Evolutionary conservation across 2,113 vertebrate species (phyloP).

Genomic region (Orcinus orca): DNA sequence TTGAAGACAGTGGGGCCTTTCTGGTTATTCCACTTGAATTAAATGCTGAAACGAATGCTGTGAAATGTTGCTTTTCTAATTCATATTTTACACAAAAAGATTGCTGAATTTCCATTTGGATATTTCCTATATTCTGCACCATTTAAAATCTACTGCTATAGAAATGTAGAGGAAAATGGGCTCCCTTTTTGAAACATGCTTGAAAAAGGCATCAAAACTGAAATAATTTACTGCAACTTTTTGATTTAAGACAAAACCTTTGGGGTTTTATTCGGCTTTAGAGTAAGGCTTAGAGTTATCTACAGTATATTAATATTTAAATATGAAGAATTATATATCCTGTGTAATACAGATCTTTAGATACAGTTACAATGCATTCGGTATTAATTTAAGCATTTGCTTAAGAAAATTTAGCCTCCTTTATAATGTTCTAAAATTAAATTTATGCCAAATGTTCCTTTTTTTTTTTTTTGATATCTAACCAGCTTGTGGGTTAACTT

Average conservation of each 20-base stretch:
- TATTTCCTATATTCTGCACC: constrained; percentile 33
- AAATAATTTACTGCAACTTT: constrained; percentile 15
- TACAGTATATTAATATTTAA: background rate
- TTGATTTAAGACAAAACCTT: constrained; percentile 25
- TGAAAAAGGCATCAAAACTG: background rate
- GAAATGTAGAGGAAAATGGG: background rate
- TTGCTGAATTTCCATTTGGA: constrained; percentile 21
- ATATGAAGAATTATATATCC: background rate
- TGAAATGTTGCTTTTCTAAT: constrained; percentile 40
- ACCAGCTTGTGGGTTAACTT: background rate
- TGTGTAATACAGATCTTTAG: background rate
- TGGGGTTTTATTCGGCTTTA: background rate
- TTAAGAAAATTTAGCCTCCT: constrained; percentile 35
- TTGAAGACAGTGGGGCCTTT: constrained; percentile 11
- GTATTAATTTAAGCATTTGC: constrained; percentile 32
- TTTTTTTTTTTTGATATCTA: background rate
- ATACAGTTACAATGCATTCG: background rate
- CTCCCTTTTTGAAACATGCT: constrained; percentile 36
- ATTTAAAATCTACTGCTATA: constrained; percentile 40
- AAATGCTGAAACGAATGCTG: background rate
- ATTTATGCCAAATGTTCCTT: background rate
- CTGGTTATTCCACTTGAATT: constrained; percentile 44
- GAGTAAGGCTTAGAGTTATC: background rate
- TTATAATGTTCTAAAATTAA: background rate
- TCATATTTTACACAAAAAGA: constrained; percentile 19